Percentiles rank a stretch among this genome's conserved stretches.
These are phyloP conservation scores for Heterodera schachtii DNA, from an alignment of 1,140 invertebrate species.

Conservation along the genomic window DNA sequence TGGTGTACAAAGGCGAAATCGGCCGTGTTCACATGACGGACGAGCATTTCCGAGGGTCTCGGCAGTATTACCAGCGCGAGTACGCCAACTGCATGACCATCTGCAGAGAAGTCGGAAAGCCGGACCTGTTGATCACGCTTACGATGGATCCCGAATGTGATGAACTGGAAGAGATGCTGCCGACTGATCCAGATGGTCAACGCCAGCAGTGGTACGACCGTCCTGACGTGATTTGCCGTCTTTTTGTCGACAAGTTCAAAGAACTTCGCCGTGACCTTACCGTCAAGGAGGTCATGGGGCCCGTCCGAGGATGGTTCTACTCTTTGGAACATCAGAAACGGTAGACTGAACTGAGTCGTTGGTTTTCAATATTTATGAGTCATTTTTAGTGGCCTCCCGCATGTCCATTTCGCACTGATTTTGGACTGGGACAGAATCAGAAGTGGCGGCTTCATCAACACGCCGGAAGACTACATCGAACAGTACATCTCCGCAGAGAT, in stretches of 20 bases:
- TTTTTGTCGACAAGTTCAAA: not conserved
- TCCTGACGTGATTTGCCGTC: not conserved
- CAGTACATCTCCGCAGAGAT: constrained; percentile 3
- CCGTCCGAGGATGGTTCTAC: not conserved
- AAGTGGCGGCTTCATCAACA: not conserved
- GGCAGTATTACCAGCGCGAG: not conserved
- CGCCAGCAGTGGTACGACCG: not conserved
- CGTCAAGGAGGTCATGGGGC: not conserved
- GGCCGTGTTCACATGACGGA: not conserved
- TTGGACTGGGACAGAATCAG: not conserved
- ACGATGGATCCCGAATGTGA: not conserved
- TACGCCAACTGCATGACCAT: not conserved
- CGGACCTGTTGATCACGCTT: not conserved
- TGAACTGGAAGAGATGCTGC: not conserved
- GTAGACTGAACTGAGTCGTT: not conserved
- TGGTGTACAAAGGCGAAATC: not conserved
- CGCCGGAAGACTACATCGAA: not conserved
- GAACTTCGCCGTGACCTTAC: not conserved
- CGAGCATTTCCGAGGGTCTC: not conserved
- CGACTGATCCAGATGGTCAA: not conserved
- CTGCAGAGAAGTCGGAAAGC: not conserved
- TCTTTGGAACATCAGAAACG: not conserved
- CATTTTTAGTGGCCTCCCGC: not conserved
- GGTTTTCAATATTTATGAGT: not conserved
- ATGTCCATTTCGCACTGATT: not conserved